phyloP scores from a whole-genome alignment of 2,797 vertebrate genomes.

The Sardinella longiceps region DNA sequence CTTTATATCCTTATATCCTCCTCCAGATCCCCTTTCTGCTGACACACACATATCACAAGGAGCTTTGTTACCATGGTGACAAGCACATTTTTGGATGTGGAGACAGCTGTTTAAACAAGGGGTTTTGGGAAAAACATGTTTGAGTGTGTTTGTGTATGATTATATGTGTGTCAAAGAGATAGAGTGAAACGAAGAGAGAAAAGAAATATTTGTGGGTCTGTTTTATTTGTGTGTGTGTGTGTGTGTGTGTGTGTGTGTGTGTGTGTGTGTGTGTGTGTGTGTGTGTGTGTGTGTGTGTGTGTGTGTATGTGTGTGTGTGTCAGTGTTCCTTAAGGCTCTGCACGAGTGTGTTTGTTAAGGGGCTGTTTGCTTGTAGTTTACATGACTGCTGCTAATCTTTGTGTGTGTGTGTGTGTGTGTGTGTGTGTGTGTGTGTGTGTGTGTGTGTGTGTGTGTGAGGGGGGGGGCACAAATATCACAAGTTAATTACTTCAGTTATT shows the following conservation, averaged over 20 bases:
- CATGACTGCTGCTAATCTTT: slow-evolving; percentile 52
- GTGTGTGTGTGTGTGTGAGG: neutral
- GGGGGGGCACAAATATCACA: slow-evolving; percentile 30
- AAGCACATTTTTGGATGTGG: neutral
- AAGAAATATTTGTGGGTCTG: too few species aligned
- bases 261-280: neutral
- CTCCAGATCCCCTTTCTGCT: neutral
- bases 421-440: neutral
- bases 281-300: neutral
- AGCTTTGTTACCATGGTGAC: neutral
- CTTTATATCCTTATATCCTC: neutral
- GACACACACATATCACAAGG: neutral
- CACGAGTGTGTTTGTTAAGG: neutral
- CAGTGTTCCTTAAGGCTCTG: neutral
- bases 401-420: neutral
- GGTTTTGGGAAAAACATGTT: neutral
- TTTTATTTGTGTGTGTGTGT: too few species aligned
- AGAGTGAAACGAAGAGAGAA: neutral
- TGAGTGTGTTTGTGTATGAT: neutral
- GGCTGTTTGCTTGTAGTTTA: slow-evolving; percentile 42
- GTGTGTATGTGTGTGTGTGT: neutral
- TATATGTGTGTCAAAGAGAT: neutral
- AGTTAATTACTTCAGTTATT: neutral
- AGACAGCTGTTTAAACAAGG: neutral
- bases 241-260: too few species aligned